Evolutionary conservation across 2,797 vertebrate genomes (phyloP).

Genomic region (Diglossa cyanea): DNA sequence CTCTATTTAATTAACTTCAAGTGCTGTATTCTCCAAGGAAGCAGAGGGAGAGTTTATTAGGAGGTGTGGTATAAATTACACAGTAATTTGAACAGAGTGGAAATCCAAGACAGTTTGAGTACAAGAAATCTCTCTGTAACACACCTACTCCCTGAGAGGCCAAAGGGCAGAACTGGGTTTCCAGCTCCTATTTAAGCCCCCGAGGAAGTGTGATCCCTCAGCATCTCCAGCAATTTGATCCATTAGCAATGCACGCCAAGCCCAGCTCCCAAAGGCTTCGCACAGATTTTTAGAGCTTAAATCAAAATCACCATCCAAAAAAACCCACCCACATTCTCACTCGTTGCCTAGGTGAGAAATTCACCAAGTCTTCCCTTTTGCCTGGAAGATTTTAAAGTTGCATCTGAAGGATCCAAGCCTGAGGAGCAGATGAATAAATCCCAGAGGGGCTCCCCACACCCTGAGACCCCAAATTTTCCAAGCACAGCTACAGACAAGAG

Average conservation of each 20-base stretch:
- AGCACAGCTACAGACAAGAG: not conserved
- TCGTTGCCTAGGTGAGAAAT: constrained; percentile 9
- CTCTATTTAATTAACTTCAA: constrained; percentile 66
- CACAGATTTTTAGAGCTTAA: not conserved
- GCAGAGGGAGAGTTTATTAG: constrained; percentile 36
- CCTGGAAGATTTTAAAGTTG: not conserved
- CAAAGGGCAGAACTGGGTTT: not conserved
- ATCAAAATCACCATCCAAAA: constrained; percentile 3
- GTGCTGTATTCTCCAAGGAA: constrained; percentile 40
- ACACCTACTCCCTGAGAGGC: not conserved
- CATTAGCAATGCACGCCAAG: not conserved
- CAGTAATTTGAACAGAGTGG: constrained; percentile 13
- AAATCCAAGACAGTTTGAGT: not conserved
- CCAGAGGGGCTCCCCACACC: not conserved
- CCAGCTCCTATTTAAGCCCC: not conserved
- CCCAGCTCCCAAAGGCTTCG: not conserved
- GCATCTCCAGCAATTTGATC: constrained; percentile 18
- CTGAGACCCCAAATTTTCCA: not conserved
- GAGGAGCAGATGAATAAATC: not conserved
- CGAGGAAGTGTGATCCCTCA: not conserved
- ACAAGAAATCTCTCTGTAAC: not conserved
- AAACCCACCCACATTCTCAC: not conserved
- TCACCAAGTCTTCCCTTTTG: not conserved
- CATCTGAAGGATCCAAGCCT: not conserved
- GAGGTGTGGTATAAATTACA: constrained; percentile 41